Conservation (phyloP, 2,113 vertebrate species). For the Triplophysa siluroides region DNA sequence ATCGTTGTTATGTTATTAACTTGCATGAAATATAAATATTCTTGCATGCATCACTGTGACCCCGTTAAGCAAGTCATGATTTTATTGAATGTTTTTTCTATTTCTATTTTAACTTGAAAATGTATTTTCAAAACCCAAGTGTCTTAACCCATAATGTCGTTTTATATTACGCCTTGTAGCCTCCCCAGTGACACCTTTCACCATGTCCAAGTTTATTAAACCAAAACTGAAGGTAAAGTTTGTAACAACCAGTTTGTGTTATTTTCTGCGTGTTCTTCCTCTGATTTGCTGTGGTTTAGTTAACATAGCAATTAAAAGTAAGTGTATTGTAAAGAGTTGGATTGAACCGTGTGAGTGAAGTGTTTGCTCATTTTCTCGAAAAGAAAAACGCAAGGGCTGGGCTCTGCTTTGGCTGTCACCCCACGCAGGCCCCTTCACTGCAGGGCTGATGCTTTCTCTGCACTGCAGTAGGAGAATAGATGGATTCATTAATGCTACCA, state of each 20-base stretch:
- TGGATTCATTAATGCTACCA: conserved; percentile 15
- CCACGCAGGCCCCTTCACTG: conserved; percentile 61
- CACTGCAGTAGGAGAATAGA: conserved; percentile 43
- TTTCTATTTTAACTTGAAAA: neutral
- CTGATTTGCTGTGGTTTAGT: conserved; percentile 52
- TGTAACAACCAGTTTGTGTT: conserved; percentile 66
- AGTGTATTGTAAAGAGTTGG: conserved; percentile 35
- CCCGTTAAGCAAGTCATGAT: neutral
- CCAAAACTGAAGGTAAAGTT: conserved; percentile 86
- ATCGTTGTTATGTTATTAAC: neutral
- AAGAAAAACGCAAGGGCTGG: conserved; percentile 63
- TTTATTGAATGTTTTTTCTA: neutral
- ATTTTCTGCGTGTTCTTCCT: conserved; percentile 46
- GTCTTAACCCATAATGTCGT: conserved; percentile 28
- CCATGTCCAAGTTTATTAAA: conserved; percentile 89
- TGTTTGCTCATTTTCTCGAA: conserved; percentile 60
- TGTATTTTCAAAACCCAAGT: neutral
- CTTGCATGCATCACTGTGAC: neutral
- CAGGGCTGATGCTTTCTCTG: conserved; percentile 73
- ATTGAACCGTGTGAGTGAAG: conserved; percentile 35
- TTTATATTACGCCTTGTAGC: conserved; percentile 54
- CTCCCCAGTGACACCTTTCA: conserved; percentile 59
- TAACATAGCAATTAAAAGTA: conserved; percentile 8
- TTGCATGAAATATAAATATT: conserved; percentile 1
- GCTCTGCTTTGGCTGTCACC: conserved; percentile 63